phyloP scores from a whole-genome alignment of 2,113 vertebrate species.

The Pantherophis guttatus region DNA sequence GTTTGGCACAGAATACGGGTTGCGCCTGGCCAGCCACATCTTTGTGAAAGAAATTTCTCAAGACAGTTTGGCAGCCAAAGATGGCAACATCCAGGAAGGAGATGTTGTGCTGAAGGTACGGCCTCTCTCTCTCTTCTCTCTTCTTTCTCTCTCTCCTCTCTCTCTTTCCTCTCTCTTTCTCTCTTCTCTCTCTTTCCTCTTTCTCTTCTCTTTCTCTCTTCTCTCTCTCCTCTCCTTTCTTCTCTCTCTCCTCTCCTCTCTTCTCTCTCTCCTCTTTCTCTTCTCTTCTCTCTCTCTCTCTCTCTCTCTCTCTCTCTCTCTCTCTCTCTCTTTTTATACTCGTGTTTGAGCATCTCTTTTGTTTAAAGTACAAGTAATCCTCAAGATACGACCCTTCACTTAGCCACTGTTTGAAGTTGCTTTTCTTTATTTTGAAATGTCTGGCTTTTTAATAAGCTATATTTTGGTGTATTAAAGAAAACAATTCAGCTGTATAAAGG shows the following conservation, averaged over 20 bases:
- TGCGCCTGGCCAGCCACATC: slow-evolving; percentile 98
- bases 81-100: slow-evolving; percentile 98
- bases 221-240: not conserved
- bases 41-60: slow-evolving; percentile 99
- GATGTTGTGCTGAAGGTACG: slow-evolving; percentile 96
- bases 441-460: not conserved
- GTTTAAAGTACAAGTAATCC: not conserved
- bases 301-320: rapidly evolving
- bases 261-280: too few species aligned
- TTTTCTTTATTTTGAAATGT: not conserved
- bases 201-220: too few species aligned
- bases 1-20: slow-evolving; percentile 86
- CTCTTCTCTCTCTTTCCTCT: not conserved
- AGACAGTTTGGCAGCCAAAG: slow-evolving; percentile 96
- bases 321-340: not conserved
- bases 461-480: not conserved
- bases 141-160: too few species aligned
- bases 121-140: not conserved
- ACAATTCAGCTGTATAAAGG: not conserved
- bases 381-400: not conserved
- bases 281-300: too few species aligned
- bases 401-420: not conserved
- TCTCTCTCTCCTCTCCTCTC: rapidly evolving
- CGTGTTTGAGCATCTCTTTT: not conserved
- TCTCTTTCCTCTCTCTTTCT: too few species aligned